These are phyloP conservation scores for Vollenhovia emeryi DNA, from an alignment of 1,140 invertebrate genomes.

Conservation along the genomic window DNA sequence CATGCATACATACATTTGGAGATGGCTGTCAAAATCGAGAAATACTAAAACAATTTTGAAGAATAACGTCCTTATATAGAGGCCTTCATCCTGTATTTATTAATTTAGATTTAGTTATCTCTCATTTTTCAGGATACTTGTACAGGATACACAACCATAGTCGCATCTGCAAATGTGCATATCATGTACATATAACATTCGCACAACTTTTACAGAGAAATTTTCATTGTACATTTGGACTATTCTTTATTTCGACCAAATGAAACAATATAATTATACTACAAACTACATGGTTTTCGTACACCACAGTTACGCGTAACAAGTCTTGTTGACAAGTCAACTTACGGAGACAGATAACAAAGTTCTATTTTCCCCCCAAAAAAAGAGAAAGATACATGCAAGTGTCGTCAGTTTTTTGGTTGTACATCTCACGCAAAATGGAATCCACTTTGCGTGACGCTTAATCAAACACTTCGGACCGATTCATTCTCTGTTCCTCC, in stretches of 20 bases:
- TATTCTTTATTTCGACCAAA: conserved; percentile 15
- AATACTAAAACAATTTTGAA: conserved; percentile 1
- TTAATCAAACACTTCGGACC: conserved; percentile 5
- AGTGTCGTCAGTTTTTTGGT: neutral
- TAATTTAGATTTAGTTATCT: conserved; percentile 6
- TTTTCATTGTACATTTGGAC: conserved; percentile 8
- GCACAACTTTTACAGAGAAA: conserved; percentile 2
- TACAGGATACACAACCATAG: conserved; percentile 15
- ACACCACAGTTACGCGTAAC: neutral
- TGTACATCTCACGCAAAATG: neutral
- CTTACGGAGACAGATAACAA: neutral
- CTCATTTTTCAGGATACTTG: conserved; percentile 11
- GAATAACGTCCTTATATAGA: conserved; percentile 11
- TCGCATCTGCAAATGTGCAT: neutral
- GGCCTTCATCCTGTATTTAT: conserved; percentile 32
- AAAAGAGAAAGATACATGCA: neutral
- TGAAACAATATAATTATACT: conserved; percentile 14
- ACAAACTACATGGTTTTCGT: neutral
- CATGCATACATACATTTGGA: conserved; percentile 47
- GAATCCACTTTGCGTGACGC: neutral
- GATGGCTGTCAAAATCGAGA: conserved; percentile 18
- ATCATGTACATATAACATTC: conserved; percentile 31
- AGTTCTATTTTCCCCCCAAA: conserved; percentile 15
- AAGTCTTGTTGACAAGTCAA: neutral
- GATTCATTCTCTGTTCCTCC: neutral